A percentile compares a stretch with the other conserved stretches of the same genome.
phyloP scores from a whole-genome alignment of 92 coral and sea anemone genomes.

The Umimayanthus kanabou region DNA sequence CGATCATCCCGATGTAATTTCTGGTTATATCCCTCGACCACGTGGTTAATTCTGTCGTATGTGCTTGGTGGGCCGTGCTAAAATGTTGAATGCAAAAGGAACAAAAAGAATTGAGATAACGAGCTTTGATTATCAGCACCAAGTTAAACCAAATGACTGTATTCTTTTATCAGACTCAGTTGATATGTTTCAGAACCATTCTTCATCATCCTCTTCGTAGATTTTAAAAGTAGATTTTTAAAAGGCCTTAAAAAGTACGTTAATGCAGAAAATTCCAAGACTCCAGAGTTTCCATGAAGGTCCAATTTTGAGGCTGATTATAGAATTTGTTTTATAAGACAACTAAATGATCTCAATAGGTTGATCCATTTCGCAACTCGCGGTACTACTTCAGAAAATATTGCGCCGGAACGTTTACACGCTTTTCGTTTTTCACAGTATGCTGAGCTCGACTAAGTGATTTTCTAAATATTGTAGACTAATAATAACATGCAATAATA shows the following conservation, averaged over 20 bases:
- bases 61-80: conserved; percentile 84
- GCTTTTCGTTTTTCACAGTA: neutral
- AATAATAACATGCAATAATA: neutral
- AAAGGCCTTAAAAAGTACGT: too few species aligned
- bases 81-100: conserved; percentile 6
- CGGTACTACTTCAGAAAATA: too few species aligned
- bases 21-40: conserved; percentile 89
- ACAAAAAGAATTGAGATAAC: neutral
- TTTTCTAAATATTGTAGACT: too few species aligned
- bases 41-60: conserved; percentile 92
- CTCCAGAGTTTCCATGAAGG: too few species aligned
- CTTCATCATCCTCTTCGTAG: too few species aligned
- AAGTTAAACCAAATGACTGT: neutral
- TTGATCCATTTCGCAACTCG: too few species aligned
- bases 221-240: too few species aligned
- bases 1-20: conserved; percentile 95
- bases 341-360: too few species aligned
- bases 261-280: too few species aligned
- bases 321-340: too few species aligned
- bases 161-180: neutral
- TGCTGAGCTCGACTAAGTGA: neutral
- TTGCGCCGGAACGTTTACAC: too few species aligned
- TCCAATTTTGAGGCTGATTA: too few species aligned
- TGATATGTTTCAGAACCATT: neutral
- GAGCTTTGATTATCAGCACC: neutral